Conservation (phyloP, 1,140 invertebrate species). For the Drosophila miranda region DNA sequence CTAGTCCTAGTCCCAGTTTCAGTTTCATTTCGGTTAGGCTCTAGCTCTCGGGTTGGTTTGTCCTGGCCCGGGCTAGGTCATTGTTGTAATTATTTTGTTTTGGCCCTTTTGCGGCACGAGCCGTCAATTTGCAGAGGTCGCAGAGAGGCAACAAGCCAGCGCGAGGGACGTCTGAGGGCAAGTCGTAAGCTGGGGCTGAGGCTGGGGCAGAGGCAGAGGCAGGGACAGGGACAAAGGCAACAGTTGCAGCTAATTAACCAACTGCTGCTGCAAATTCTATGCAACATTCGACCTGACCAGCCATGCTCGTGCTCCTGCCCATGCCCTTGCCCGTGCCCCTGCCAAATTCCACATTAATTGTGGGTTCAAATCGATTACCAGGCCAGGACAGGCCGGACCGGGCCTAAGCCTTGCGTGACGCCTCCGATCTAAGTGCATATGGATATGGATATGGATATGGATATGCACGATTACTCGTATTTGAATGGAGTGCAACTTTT, state of each 20-base stretch:
- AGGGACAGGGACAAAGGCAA: constrained; percentile 31
- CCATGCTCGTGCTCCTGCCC: neutral
- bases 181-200: constrained; percentile 15
- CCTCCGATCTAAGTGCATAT: constrained; percentile 13
- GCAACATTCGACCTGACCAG: constrained; percentile 25
- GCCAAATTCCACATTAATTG: constrained; percentile 56
- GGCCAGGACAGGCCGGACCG: constrained; percentile 7
- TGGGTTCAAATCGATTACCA: constrained; percentile 74
- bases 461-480: no score
- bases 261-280: constrained; percentile 66
- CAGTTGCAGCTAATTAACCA: constrained; percentile 79
- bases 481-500: constrained; percentile 8
- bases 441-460: constrained; percentile 6
- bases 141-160: neutral
- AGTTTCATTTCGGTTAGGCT: no score
- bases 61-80: neutral
- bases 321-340: neutral
- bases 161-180: constrained; percentile 1
- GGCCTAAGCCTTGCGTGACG: constrained; percentile 56
- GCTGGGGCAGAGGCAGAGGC: neutral
- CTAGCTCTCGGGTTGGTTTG: neutral
- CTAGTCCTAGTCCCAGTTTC: no score
- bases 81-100: constrained; percentile 52
- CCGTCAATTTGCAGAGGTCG: constrained; percentile 51
- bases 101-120: constrained; percentile 69